Percentiles rank a stretch among this genome's conserved stretches.
These are phyloP conservation scores for Spisula subtruncata DNA, from an alignment of 2,888 invertebrate genomes.

Conservation along the genomic window DNA sequence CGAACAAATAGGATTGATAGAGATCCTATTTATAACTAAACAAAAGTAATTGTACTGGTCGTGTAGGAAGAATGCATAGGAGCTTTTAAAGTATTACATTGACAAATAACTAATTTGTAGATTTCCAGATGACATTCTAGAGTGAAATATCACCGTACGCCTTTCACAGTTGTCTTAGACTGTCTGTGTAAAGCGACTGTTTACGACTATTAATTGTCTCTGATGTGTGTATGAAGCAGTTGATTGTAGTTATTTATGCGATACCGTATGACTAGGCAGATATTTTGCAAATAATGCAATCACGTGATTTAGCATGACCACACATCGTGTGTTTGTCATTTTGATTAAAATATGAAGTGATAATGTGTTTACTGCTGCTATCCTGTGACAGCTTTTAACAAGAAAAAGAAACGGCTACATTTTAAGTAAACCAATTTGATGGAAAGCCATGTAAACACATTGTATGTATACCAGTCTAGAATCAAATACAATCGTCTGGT, in stretches of 20 bases:
- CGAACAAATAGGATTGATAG: not conserved
- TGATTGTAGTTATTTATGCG: not conserved
- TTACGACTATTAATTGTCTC: too few species aligned
- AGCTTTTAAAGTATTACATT: conserved; percentile 24
- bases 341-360: too few species aligned
- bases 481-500: too few species aligned
- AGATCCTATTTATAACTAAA: not conserved
- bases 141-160: conserved; percentile 4
- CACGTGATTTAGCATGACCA: too few species aligned
- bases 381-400: too few species aligned
- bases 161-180: not conserved
- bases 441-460: too few species aligned
- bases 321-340: too few species aligned
- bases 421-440: too few species aligned
- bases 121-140: not conserved
- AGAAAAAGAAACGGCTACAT: too few species aligned
- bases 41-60: not conserved
- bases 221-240: not conserved
- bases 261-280: not conserved
- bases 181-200: not conserved
- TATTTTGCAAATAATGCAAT: not conserved
- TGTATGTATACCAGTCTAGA: too few species aligned
- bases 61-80: not conserved
- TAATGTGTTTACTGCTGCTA: too few species aligned
- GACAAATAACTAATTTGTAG: conserved; percentile 4